Base-by-base conservation (phyloP, 2,113 vertebrate species). In the Grus americana region DNA sequence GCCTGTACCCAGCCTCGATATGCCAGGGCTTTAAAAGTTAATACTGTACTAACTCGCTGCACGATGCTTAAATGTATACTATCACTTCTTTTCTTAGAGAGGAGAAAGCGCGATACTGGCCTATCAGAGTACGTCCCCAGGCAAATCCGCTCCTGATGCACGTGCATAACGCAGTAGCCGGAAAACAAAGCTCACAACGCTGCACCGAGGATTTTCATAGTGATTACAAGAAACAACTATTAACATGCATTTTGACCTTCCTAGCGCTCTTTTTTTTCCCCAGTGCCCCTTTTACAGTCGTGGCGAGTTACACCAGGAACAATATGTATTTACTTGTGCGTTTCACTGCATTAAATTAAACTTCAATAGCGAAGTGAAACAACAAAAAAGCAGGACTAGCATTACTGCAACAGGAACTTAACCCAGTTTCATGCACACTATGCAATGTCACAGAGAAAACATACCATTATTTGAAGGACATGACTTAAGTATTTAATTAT, bases 401-500 rank as follows among this genome's bases (percentile, higher is more conserved):
- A 30, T 24, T 32, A 71, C 36, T 40, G 65, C 68, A 73, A 11
- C 3, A 24, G 81, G 74, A 88, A 55, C 58, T 4, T 54, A 50
- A 76, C 40, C 74, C 80, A 47, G 67, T 47, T 34, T 61, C 73
- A 40, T 23, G 88, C 58, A 76, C 85, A 57, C 57, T 54, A 21
- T 7, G 52, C 79, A 50, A 12, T 49, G 73, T 81, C 84, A 72
- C 57, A 49, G 65, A 54, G 66, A 47, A 93, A 94, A 86, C 78
- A 70, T 9, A 34, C 22, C 66, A 14, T 29, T 32, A 29, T 44
- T 47, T 70, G 89, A 79, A 91, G 66, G 86, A 81, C 80, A 46
- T 9, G 44, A 49, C 92, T 86, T 6, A 81, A 76, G 89, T 72
- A 89, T 87, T 95, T 89, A 73, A 95, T 86, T 91, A 82, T 16